phyloP scores from a whole-genome alignment of 2,888 invertebrate genomes.

The Pteria penguin region DNA sequence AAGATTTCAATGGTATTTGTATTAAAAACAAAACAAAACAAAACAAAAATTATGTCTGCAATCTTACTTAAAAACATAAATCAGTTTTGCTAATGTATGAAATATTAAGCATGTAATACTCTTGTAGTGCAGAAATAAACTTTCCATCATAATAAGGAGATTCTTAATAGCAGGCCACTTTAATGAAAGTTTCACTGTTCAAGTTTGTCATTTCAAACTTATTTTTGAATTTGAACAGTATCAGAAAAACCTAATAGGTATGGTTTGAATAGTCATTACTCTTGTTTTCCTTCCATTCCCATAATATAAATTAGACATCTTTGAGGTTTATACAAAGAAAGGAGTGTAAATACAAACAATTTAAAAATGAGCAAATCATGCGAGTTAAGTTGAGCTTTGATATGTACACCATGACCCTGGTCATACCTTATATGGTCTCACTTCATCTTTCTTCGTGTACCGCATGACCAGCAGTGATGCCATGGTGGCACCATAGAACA shows the following conservation, averaged over 20 bases:
- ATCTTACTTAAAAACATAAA: not conserved
- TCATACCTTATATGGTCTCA: constrained; percentile 93
- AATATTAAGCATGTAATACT: not conserved
- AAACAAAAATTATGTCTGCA: not conserved
- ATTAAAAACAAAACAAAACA: not conserved
- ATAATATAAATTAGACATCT: too few species aligned
- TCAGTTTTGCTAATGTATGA: not conserved
- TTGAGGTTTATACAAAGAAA: too few species aligned
- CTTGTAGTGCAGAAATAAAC: not conserved
- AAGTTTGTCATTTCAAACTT: too few species aligned
- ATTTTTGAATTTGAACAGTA: too few species aligned
- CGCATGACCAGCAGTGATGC: constrained; percentile 94
- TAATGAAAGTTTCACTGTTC: too few species aligned
- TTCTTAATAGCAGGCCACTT: too few species aligned
- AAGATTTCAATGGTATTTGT: not conserved
- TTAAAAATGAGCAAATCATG: too few species aligned
- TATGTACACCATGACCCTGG: not conserved
- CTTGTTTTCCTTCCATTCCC: too few species aligned
- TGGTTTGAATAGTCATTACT: too few species aligned
- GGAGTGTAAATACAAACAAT: too few species aligned
- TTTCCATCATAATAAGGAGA: too few species aligned
- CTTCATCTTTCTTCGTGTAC: constrained; percentile 90
- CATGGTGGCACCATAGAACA: constrained; percentile 98
- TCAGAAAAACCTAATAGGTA: too few species aligned
- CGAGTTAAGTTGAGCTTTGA: not conserved